Base-by-base conservation (phyloP, 2,888 invertebrate species). In the Brachynemurus nebulosus region DNA sequence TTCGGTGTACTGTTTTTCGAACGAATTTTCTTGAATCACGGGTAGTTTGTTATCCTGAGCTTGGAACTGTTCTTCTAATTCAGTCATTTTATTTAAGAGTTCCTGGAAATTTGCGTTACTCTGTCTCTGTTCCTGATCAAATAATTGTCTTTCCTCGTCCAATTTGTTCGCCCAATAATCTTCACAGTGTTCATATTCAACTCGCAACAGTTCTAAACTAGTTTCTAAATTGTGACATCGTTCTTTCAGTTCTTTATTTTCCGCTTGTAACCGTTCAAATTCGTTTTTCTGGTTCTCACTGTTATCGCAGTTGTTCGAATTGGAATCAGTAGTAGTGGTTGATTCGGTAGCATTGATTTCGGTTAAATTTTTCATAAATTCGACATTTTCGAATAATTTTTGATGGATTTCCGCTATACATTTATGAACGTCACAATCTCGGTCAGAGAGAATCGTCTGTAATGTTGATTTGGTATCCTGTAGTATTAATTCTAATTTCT, bases 121-220 rank as follows among this genome's bases (percentile, higher is more conserved):
- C 38, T 80, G 74, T 52, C 74, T 72, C 62, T 84, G 84, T 57
- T 86, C 86, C 48, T 78, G 77, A 54, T 80, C 81, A 57, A 78
- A 80, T 45, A 79, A 64, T 50, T 74, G 75, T 20, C 88, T 71
- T 62, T 89, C 89, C 48, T 83, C 85, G 39, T 80, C 78, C 45
- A 89, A 65, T 63, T 88, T 88, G 23, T 68, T 67, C 40, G 77
- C 72, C 89, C 89, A 90, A 65, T 89, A 89, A 60, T 88, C 88
- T 60, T 90, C 90, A 60, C 86, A 84, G 48, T 78, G 78, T 55
- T 88, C 88, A 59, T 85, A 86, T 58, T 88, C 89, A 36, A 69
- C 70, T 54, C 76, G 74, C 65, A 89, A 66, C 56, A 81, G 70
- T 58, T 86, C 85, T 44, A 88, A 64, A 54, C 82, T 82, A 40